These are phyloP conservation scores for Oryzias dopingdopingensis DNA, from an alignment of 2,797 vertebrate genomes.

Conservation along the genomic window DNA sequence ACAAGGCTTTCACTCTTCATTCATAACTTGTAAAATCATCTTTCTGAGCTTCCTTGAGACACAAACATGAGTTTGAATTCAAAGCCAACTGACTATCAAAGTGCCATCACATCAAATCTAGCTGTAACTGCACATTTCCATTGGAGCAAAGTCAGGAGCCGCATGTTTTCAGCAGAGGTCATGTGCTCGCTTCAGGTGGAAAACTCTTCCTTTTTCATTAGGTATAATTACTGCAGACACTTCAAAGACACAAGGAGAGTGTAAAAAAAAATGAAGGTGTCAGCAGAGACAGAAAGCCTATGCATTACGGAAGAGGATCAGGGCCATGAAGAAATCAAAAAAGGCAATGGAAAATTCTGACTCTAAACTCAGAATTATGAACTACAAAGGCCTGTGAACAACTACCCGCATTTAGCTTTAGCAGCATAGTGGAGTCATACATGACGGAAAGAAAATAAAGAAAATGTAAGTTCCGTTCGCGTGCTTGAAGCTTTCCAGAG, in stretches of 20 bases:
- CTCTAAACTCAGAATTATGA: too few species aligned
- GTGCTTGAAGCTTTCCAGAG: too few species aligned
- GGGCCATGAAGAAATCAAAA: too few species aligned
- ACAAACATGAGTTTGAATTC: conserved; percentile 22
- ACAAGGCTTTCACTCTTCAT: conserved; percentile 11
- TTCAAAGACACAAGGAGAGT: conserved; percentile 50
- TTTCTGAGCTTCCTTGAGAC: conserved; percentile 13
- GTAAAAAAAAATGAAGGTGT: conserved; percentile 14
- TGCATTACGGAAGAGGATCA: too few species aligned
- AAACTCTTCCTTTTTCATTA: conserved; percentile 53
- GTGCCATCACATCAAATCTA: conserved; percentile 20
- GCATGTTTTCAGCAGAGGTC: conserved; percentile 52
- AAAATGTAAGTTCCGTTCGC: too few species aligned
- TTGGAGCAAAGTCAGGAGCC: conserved; percentile 29
- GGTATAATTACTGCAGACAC: conserved; percentile 63
- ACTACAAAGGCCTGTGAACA: too few species aligned
- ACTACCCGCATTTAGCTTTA: too few species aligned
- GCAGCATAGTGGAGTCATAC: too few species aligned
- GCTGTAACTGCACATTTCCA: conserved; percentile 40
- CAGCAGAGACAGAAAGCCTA: conserved; percentile 30
- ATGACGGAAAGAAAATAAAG: too few species aligned
- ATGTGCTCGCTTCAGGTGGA: conserved; percentile 50
- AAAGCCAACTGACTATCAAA: conserved; percentile 33
- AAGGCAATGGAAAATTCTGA: too few species aligned
- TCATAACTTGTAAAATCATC: conserved; percentile 31